Percentiles rank a stretch among this genome's conserved stretches.
phyloP scores from a whole-genome alignment of 2,888 invertebrate genomes.

The Catotricha subobsoleta region DNA sequence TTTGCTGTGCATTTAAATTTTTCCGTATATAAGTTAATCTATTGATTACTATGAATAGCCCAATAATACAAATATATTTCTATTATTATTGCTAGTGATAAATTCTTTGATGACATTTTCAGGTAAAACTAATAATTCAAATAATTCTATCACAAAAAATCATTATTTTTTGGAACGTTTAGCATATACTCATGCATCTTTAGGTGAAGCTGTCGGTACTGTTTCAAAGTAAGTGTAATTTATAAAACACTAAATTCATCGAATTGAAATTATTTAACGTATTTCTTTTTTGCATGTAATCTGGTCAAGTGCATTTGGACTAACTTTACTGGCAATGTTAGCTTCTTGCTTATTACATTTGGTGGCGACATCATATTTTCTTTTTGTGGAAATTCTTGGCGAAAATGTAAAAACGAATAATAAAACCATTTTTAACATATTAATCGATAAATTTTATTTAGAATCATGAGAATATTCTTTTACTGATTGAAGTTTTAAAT shows the following conservation, averaged over 20 bases:
- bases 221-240: slow-evolving; percentile 20
- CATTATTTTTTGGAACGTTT: slow-evolving; percentile 17
- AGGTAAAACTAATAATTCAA: no score
- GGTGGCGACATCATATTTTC: slow-evolving; percentile 38
- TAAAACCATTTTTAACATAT: not conserved
- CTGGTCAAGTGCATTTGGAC: slow-evolving; percentile 26
- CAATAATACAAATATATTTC: no score
- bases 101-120: not conserved
- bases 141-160: no score
- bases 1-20: no score
- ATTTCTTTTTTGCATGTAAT: not conserved
- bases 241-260: not conserved
- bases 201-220: slow-evolving; percentile 21
- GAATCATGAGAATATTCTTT: no score
- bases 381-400: slow-evolving; percentile 30
- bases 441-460: not conserved
- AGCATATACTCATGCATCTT: slow-evolving; percentile 24
- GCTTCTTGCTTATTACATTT: slow-evolving; percentile 35
- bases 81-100: no score
- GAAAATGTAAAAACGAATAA: slow-evolving; percentile 15
- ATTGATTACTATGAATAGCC: no score
- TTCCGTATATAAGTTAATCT: no score
- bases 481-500: no score
- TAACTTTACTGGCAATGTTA: slow-evolving; percentile 30
- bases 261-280: not conserved